A percentile compares a stretch with the other conserved stretches of the same genome.
Conservation (phyloP, 2,797 vertebrate genomes). For the Ptychadena robeensis region DNA sequence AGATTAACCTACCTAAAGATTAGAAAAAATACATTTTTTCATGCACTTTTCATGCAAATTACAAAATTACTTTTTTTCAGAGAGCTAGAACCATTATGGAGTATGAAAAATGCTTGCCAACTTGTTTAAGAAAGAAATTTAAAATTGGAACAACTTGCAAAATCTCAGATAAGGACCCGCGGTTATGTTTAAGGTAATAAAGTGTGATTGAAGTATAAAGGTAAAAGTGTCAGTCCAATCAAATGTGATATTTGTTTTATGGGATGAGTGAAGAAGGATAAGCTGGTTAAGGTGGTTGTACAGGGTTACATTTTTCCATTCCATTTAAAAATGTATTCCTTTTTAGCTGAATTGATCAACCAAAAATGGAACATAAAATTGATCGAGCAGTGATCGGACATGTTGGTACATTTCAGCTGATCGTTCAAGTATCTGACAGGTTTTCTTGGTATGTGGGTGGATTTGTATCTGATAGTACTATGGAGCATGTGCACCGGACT, state of each 20-base stretch:
- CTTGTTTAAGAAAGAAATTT: slow-evolving; percentile 73
- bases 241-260: neutral
- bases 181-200: slow-evolving; percentile 77
- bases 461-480: no score
- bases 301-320: no score
- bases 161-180: slow-evolving; percentile 77
- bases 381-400: no score
- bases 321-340: no score
- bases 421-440: no score
- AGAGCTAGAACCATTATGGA: slow-evolving; percentile 82
- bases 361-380: no score
- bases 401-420: no score
- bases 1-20: neutral
- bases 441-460: no score
- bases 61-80: slow-evolving; percentile 62
- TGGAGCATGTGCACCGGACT: no score
- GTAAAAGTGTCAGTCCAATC: neutral
- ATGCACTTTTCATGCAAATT: no score
- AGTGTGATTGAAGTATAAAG: neutral
- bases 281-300: no score
- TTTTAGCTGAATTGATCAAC: no score
- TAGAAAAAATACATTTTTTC: neutral
- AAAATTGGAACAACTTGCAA: slow-evolving; percentile 76
- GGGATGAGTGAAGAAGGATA: neutral
- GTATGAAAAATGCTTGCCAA: slow-evolving; percentile 78